These are phyloP conservation scores for Montipora efflorescens DNA, from an alignment of 64 coral and sea anemone genomes.

Conservation along the genomic window DNA sequence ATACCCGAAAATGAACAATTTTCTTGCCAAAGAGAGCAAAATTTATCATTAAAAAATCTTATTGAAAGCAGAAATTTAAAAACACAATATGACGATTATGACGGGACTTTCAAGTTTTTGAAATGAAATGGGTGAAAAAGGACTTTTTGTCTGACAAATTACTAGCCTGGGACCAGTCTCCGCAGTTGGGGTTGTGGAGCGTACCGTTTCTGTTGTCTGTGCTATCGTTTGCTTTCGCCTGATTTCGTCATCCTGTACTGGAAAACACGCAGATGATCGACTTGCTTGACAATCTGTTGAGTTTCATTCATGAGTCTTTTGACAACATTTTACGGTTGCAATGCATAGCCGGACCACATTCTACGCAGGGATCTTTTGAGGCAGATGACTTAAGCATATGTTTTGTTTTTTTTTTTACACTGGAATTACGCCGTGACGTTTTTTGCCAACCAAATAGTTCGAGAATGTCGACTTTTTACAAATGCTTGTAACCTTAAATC, in stretches of 20 bases:
- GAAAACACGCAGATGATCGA: not conserved
- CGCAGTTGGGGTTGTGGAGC: too few species aligned
- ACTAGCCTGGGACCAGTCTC: too few species aligned
- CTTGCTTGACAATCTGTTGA: not conserved
- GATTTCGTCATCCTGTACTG: not conserved
- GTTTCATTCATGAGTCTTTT: not conserved
- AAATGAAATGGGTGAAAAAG: too few species aligned
- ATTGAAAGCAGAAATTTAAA: too few species aligned
- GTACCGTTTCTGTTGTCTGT: too few species aligned
- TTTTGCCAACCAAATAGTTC: not conserved
- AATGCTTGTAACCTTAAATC: not conserved
- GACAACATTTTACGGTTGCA: not conserved
- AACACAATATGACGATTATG: too few species aligned
- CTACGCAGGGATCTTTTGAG: not conserved
- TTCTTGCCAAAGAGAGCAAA: too few species aligned
- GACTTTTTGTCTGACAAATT: too few species aligned
- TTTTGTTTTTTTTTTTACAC: not conserved
- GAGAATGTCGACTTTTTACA: not conserved
- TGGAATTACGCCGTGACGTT: not conserved
- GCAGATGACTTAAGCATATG: not conserved
- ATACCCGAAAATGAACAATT: too few species aligned
- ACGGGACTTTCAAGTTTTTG: too few species aligned
- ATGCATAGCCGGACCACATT: not conserved
- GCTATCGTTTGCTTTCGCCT: not conserved
- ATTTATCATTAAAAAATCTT: too few species aligned